Evolutionary conservation across 64 coral and sea anemone genomes (phyloP), one percentile per base, ranked within the genome.

Genomic region (Pocillopora damicornis): DNA sequence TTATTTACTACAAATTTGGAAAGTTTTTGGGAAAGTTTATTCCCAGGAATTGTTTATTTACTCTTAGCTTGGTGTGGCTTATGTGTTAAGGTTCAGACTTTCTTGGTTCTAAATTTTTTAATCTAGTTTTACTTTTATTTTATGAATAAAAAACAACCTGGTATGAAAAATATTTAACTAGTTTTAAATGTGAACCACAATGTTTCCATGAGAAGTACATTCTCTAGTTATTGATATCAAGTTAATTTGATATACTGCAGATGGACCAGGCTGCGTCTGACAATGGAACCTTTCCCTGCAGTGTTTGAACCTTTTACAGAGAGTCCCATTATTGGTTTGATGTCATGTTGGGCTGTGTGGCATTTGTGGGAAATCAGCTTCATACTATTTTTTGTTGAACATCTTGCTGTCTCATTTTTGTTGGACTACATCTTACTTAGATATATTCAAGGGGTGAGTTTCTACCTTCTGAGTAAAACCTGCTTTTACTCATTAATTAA

Each of bases 221-320:
- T 51, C 7, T 51, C 42, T 51, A 7, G 42, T 51, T 51, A 51
- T 51, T 51, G 42, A 51, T 51, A 51, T 51, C 42, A 51, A 51
- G 2, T 4, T 51, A 51, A 57, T 60, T 14, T 10, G 68, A 18
- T 42, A 60, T 66, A 63, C 59, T 60, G 0, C 17, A 99, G 96
- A 37, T 99, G 96, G 96, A 99, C 96, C 5, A 91, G 96, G n/a
- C 77, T 99, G 75, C 96, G 96, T 15, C 75, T 99, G 7, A 93
- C 93, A 1, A 99, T 99, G 96, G 90, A 95, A 67, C 96, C 96
- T 0, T 92, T 99, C 22, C 90, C 88, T 15, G 87, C 93, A 15
- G 77, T 90, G 68, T 68, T 99, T 61, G 96, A 99, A 78, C 96
- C 96, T 1, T 80, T 99, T 11, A 95, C 96, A 60, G 96, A 99